phyloP scores from a whole-genome alignment of 2,888 invertebrate genomes.

The Epinotia nisella region DNA sequence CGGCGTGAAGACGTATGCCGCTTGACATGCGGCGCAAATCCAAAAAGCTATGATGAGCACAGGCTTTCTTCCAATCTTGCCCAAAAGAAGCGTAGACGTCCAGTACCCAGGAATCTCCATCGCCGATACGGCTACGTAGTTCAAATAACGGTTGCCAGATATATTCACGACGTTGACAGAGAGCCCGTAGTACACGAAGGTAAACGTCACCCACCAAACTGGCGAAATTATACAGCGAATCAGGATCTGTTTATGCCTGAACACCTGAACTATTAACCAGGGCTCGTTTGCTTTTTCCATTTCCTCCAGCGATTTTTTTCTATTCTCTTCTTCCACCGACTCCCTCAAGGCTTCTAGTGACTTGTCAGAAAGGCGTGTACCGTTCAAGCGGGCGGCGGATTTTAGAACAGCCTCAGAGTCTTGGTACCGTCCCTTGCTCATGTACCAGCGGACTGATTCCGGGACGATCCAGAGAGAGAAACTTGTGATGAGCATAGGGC shows the following conservation, averaged over 20 bases:
- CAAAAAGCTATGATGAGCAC: conserved; percentile 84
- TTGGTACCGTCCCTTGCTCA: conserved; percentile 87
- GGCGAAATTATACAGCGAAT: conserved; percentile 66
- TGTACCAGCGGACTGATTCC: conserved; percentile 90
- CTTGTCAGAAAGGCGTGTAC: conserved; percentile 63
- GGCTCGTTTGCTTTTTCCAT: conserved; percentile 56
- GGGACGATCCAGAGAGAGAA: conserved; percentile 87
- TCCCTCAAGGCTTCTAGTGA: conserved; percentile 59
- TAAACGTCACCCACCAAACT: conserved; percentile 87
- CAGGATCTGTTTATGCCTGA: conserved; percentile 62
- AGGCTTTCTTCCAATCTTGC: conserved; percentile 84
- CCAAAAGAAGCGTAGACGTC: conserved; percentile 84
- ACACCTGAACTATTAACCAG: conserved; percentile 66
- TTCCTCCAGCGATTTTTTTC: conserved; percentile 52
- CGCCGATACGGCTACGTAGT: conserved; percentile 86
- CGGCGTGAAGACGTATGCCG: conserved; percentile 83
- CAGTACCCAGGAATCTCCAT: conserved; percentile 89
- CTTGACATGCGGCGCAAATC: conserved; percentile 84
- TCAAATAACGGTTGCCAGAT: conserved; percentile 86
- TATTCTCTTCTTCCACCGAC: conserved; percentile 58
- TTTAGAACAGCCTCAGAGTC: conserved; percentile 86
- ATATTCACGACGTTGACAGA: conserved; percentile 87
- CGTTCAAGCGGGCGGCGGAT: conserved; percentile 86
- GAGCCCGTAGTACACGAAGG: conserved; percentile 88
- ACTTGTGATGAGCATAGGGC: conserved; percentile 87